Evolutionary conservation across 2,797 vertebrate species (phyloP).

Genomic region (Lepilemur ruficaudatus): DNA sequence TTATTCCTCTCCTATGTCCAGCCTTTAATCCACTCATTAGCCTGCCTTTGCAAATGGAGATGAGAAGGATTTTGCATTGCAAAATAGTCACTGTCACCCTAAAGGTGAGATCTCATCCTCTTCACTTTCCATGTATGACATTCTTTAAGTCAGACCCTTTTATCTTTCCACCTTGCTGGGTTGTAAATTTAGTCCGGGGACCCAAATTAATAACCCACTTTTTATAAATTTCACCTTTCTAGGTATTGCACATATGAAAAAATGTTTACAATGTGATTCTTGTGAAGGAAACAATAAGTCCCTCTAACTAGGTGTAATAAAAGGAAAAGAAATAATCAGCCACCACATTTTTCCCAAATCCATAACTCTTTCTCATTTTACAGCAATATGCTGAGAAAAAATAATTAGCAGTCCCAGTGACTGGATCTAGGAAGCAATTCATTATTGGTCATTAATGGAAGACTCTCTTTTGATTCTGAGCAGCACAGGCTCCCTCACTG

Average conservation of each 20-base stretch:
- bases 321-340: background rate
- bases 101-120: constrained; percentile 19
- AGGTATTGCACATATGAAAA: background rate
- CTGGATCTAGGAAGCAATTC: constrained; percentile 16
- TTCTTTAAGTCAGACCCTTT: constrained; percentile 56
- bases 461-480: background rate
- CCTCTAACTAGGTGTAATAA: background rate
- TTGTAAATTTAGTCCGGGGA: constrained; percentile 15
- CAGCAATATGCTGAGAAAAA: background rate
- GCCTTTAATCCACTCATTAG: constrained; percentile 64
- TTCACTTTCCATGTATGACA: background rate
- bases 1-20: constrained; percentile 45
- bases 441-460: background rate
- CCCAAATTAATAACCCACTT: background rate
- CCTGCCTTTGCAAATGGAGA: constrained; percentile 36
- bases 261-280: background rate
- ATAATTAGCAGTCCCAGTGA: background rate
- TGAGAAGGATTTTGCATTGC: constrained; percentile 44
- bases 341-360: background rate
- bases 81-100: background rate
- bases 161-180: constrained; percentile 40
- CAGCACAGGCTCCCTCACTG: background rate
- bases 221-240: background rate
- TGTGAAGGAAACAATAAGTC: background rate
- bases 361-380: background rate